phyloP scores from a whole-genome alignment of 2,888 invertebrate genomes.

The Aphrophora alni region DNA sequence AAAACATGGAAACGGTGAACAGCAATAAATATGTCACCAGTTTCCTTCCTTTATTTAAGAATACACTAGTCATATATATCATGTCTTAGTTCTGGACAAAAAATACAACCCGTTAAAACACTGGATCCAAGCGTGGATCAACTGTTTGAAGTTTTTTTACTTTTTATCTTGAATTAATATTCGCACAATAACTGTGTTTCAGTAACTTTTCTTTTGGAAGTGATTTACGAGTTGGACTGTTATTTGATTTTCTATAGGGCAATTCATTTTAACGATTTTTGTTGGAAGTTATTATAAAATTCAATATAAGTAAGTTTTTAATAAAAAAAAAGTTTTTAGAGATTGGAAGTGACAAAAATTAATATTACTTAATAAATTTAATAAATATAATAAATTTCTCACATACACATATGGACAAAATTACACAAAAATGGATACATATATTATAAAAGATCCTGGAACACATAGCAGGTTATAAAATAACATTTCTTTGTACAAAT shows the following conservation, averaged over 20 bases:
- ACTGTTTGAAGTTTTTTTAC: neutral
- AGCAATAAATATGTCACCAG: conserved; percentile 30
- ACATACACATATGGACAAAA: too few relatives aligned
- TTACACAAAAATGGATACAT: too few relatives aligned
- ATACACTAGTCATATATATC: conserved; percentile 2
- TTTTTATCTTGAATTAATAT: neutral
- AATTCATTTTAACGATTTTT: too few relatives aligned
- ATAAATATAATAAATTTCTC: too few relatives aligned
- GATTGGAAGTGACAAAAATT: too few relatives aligned
- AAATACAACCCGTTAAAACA: neutral
- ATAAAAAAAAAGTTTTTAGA: too few relatives aligned
- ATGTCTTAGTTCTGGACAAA: neutral
- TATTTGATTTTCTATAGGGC: neutral
- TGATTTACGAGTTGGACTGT: neutral
- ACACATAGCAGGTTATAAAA: too few relatives aligned
- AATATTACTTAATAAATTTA: too few relatives aligned
- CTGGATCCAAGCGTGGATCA: neutral
- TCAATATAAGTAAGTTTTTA: too few relatives aligned
- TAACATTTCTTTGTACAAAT: too few relatives aligned
- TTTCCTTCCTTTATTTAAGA: conserved; percentile 39
- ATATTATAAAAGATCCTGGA: too few relatives aligned
- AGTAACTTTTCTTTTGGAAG: neutral
- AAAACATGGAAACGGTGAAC: conserved; percentile 43
- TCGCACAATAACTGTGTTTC: neutral
- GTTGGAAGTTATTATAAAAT: too few relatives aligned